Base-by-base conservation (phyloP, 2,797 vertebrate species). In the Prunella strophiata region DNA sequence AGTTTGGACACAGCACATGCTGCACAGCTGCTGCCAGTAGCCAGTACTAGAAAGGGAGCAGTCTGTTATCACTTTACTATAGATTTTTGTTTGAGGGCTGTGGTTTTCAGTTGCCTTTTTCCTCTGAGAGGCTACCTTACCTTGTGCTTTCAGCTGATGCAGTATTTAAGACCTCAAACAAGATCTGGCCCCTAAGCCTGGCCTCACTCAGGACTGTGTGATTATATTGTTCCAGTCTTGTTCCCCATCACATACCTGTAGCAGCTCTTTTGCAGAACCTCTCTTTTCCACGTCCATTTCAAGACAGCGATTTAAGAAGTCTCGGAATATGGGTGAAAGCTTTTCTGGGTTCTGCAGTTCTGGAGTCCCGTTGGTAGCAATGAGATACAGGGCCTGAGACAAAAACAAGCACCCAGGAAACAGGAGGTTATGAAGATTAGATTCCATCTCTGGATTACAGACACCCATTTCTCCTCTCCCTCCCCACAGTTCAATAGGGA, bases 251-350 rank as follows among this genome's bases (percentile, higher is more conserved):
- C 74, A 92, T 94, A 99, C 99, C 99, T 99, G 99, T 27, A 99
- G 98, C 6, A 99, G 98, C 61, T 99, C 99, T 95, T 99, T 99
- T 18, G 99, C 99, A 1, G 99, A 99, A 5, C 99, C 99, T 94
- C 99, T 98, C 97, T 99, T 99, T 88, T 99, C 99, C 96, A 99
- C 99, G 0, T 99, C 99, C 99, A 99, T 99, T 97, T 99, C 99
- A 86, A 99, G 98, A 96, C 99, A 99, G 93, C 98, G 97, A 93
- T 98, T 99, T 91, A 99, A 97, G 96, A 99, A 99, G 96, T 99
- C 99, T 96, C 99, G 97, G 97, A 99, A 99, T 57, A 98, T 98
- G 14, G 97, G 85, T 0, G 99, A 99, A 83, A 99, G 98, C 79
- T 99, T 99, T 97, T 99, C 99, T 0, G 99, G 99, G 76, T 99